phyloP scores from a whole-genome alignment of 2,113 vertebrate species.

The Pedionomus torquatus region DNA sequence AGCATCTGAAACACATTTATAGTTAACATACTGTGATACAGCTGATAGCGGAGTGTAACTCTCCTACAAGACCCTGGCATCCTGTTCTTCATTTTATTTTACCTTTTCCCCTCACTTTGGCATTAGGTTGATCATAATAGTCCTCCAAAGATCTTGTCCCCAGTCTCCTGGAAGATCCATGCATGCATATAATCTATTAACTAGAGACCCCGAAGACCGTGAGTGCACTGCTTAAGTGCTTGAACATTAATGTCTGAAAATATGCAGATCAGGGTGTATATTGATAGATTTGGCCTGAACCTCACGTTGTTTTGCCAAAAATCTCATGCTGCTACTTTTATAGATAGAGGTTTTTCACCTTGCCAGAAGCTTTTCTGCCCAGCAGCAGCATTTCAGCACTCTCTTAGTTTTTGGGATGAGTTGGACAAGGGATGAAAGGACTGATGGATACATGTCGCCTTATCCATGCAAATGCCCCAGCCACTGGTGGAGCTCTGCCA shows the following conservation, averaged over 20 bases:
- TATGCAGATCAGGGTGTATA: neutral
- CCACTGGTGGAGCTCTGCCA: neutral
- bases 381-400: accelerated
- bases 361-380: neutral
- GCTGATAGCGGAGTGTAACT: too few relatives aligned
- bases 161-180: neutral
- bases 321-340: neutral
- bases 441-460: neutral
- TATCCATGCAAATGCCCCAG: neutral
- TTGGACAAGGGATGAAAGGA: neutral
- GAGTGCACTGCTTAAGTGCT: neutral
- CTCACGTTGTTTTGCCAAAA: neutral
- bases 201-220: neutral
- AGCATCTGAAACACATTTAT: neutral
- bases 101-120: neutral
- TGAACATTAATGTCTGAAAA: neutral
- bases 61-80: neutral
- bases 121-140: neutral
- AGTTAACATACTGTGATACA: neutral
- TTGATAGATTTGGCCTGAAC: neutral
- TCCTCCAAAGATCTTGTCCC: neutral
- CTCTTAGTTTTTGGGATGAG: neutral
- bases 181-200: neutral
- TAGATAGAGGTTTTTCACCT: neutral
- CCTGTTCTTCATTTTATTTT: neutral